A percentile compares a stretch with the other conserved stretches of the same genome.
Evolutionary conservation across 2,797 vertebrate genomes (phyloP).

Genomic region (Karalla daura): DNA sequence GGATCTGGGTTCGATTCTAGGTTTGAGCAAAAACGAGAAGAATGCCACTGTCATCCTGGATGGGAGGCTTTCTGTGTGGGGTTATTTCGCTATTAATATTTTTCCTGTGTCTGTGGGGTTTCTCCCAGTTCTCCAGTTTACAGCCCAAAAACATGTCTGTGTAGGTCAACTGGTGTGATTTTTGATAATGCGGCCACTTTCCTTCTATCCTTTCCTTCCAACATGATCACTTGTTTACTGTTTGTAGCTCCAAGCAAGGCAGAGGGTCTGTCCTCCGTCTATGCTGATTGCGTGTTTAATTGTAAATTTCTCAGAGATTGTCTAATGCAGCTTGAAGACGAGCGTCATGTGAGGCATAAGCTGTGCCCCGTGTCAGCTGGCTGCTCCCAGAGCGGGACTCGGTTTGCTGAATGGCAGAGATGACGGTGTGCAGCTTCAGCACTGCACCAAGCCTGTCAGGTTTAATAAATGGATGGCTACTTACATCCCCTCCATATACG

Average conservation of each 20-base stretch:
- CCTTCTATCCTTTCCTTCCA: too few species aligned
- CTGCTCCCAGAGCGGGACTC: not conserved
- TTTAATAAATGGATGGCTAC: constrained; percentile 20
- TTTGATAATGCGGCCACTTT: too few species aligned
- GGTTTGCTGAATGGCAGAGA: constrained; percentile 12
- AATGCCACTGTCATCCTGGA: too few species aligned
- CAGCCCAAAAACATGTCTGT: too few species aligned
- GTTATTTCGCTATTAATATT: too few species aligned
- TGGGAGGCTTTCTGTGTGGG: too few species aligned
- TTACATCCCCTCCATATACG: not conserved
- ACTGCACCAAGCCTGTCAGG: constrained; percentile 18
- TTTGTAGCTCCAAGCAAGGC: not conserved
- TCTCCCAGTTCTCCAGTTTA: too few species aligned
- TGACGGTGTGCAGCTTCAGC: not conserved
- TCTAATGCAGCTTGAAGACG: not conserved
- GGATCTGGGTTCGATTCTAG: too few species aligned
- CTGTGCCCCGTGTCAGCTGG: not conserved
- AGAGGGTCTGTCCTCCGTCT: too few species aligned
- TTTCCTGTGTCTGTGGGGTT: too few species aligned
- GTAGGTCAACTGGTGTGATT: too few species aligned
- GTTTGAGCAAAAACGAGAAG: too few species aligned
- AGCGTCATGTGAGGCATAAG: not conserved
- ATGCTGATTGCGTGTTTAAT: not conserved
- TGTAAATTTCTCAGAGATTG: not conserved
- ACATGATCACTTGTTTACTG: not conserved